A percentile compares a stretch with the other conserved stretches of the same genome.
These are phyloP conservation scores for Melieria crassipennis DNA, from an alignment of 2,888 invertebrate genomes.

Conservation along the genomic window DNA sequence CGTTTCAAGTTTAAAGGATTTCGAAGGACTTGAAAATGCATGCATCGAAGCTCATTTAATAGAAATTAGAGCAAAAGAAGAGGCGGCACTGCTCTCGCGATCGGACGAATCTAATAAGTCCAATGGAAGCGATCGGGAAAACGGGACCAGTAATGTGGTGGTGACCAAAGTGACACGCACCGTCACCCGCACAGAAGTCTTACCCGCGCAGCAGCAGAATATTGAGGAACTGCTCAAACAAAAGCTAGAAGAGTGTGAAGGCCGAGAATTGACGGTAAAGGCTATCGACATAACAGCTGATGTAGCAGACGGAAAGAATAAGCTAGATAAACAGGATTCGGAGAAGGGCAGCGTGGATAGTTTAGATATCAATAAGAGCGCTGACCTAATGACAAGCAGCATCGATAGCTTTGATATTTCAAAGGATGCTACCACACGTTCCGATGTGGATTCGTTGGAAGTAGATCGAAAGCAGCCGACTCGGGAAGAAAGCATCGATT, in stretches of 20 bases:
- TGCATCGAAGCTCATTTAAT: constrained; percentile 85
- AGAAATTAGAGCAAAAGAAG: constrained; percentile 85
- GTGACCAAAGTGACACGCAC: constrained; percentile 54
- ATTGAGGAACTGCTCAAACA: constrained; percentile 65
- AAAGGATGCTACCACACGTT: constrained; percentile 62
- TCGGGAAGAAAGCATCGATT: constrained; percentile 63
- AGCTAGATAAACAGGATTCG: constrained; percentile 65
- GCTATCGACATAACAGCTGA: constrained; percentile 73
- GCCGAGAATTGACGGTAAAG: constrained; percentile 69
- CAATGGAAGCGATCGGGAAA: constrained; percentile 57
- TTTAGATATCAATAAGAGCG: constrained; percentile 71
- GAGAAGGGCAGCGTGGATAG: constrained; percentile 76
- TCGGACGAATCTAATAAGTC: constrained; percentile 66
- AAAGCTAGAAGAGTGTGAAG: constrained; percentile 59
- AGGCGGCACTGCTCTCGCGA: constrained; percentile 77
- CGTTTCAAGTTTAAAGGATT: constrained; percentile 87
- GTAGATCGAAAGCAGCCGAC: constrained; percentile 56
- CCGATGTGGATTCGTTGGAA: constrained; percentile 64
- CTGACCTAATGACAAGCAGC: constrained; percentile 70
- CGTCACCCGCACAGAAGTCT: constrained; percentile 54
- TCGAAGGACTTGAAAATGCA: constrained; percentile 90
- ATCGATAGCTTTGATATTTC: constrained; percentile 67
- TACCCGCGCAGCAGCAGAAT: constrained; percentile 49
- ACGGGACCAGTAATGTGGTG: constrained; percentile 45
- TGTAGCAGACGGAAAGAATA: constrained; percentile 68